Evolutionary conservation across 2,888 invertebrate genomes (phyloP).

Genomic region (Drosophila peninsularis): DNA sequence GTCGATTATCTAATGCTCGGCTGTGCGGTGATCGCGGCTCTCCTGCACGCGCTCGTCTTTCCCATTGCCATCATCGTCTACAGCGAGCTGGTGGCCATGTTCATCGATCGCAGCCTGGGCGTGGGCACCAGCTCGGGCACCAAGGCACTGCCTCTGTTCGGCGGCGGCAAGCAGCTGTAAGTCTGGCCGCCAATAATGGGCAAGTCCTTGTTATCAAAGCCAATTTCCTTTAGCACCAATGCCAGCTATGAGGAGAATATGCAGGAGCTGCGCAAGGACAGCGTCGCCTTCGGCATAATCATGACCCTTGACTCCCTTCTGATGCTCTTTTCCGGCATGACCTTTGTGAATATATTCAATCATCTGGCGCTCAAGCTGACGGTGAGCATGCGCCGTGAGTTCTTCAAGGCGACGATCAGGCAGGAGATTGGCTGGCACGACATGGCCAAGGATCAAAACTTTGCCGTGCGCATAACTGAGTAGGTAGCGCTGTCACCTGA

Average conservation of each 20-base stretch:
- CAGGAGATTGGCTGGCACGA: slow-evolving; percentile 91
- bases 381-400: slow-evolving; percentile 86
- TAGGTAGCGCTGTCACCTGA: slow-evolving; percentile 80
- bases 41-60: slow-evolving; percentile 87
- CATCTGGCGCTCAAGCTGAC: slow-evolving; percentile 87
- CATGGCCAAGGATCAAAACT: slow-evolving; percentile 88
- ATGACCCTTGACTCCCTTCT: slow-evolving; percentile 86
- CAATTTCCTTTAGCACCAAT: slow-evolving; percentile 85
- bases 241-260: slow-evolving; percentile 86
- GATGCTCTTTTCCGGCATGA: slow-evolving; percentile 87
- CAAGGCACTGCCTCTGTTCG: slow-evolving; percentile 86
- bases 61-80: slow-evolving; percentile 89
- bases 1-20: slow-evolving; percentile 86
- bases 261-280: slow-evolving; percentile 87
- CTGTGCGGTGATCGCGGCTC: slow-evolving; percentile 86
- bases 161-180: slow-evolving; percentile 87
- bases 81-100: slow-evolving; percentile 89
- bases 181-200: slow-evolving; percentile 7
- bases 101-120: slow-evolving; percentile 87
- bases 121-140: slow-evolving; percentile 87
- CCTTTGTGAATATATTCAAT: slow-evolving; percentile 88
- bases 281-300: slow-evolving; percentile 87
- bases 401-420: slow-evolving; percentile 87
- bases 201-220: neutral
- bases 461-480: slow-evolving; percentile 90